Conservation (phyloP, 2,888 invertebrate species). For the Ecdyonurus torrentis region DNA sequence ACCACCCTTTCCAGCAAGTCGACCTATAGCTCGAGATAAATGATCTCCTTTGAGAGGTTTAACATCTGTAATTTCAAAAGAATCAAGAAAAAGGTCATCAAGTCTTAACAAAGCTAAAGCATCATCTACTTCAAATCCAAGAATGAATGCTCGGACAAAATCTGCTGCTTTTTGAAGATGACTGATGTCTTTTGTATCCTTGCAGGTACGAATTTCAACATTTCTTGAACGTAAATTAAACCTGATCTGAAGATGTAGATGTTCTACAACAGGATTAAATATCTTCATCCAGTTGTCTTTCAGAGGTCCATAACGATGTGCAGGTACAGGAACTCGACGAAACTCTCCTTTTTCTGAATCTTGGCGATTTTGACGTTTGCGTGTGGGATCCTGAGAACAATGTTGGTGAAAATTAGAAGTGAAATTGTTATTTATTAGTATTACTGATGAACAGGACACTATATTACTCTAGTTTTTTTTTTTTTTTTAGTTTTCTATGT, state of each 20-base stretch:
- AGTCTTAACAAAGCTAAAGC: conserved; percentile 83
- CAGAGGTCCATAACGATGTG: conserved; percentile 82
- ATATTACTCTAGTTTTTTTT: too few species aligned
- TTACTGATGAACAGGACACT: too few species aligned
- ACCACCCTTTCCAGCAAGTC: conserved; percentile 93
- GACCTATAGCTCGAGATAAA: conserved; percentile 87
- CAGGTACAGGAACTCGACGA: conserved; percentile 60
- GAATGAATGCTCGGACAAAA: conserved; percentile 91
- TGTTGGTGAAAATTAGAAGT: background rate
- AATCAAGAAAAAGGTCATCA: conserved; percentile 93
- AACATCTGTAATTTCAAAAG: conserved; percentile 93
- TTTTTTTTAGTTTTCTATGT: too few species aligned
- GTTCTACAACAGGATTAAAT: conserved; percentile 89
- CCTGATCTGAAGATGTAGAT: conserved; percentile 80
- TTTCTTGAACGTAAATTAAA: conserved; percentile 84
- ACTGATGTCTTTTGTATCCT: conserved; percentile 66
- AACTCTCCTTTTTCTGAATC: conserved; percentile 19
- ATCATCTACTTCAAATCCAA: conserved; percentile 95
- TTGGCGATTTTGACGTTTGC: conserved; percentile 29
- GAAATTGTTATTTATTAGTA: too few species aligned
- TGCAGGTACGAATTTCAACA: conserved; percentile 61
- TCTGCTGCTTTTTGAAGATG: conserved; percentile 95
- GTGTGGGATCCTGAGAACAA: conserved; percentile 21
- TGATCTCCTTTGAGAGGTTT: conserved; percentile 93
- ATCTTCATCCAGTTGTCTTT: conserved; percentile 97